Percentiles rank a stretch among this genome's conserved stretches.
These are phyloP conservation scores for Piliocolobus tephrosceles DNA, from an alignment of 2,113 vertebrate species.

Conservation along the genomic window DNA sequence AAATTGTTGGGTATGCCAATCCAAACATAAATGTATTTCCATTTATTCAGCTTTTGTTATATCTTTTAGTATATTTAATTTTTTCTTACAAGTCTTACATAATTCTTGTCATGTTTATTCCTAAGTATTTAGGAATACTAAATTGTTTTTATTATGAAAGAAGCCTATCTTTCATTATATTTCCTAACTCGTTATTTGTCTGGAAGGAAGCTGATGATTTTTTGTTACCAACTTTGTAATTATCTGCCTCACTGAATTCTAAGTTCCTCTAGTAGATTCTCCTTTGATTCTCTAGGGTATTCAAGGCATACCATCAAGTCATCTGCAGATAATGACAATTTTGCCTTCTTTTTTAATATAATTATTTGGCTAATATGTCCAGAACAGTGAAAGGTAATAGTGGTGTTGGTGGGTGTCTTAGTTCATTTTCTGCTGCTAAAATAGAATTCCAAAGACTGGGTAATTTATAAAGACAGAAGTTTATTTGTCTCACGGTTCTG, in stretches of 20 bases:
- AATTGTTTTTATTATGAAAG: neutral
- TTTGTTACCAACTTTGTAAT: constrained; percentile 11
- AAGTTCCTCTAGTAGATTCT: neutral
- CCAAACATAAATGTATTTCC: neutral
- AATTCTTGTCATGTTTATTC: neutral
- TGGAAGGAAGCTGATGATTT: constrained; percentile 19
- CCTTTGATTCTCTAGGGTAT: neutral
- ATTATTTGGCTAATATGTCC: neutral
- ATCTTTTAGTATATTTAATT: neutral
- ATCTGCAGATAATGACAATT: neutral
- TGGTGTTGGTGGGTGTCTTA: neutral
- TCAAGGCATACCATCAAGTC: neutral
- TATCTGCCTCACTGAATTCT: constrained; percentile 13
- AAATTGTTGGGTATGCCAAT: neutral
- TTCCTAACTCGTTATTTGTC: neutral
- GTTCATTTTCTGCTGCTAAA: neutral
- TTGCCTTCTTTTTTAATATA: neutral
- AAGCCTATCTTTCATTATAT: neutral
- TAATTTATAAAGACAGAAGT: neutral
- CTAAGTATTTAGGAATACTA: no score
- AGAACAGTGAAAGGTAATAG: neutral
- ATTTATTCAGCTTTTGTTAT: neutral
- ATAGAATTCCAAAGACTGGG: neutral
- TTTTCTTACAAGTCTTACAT: neutral
- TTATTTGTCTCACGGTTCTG: neutral